These are phyloP conservation scores for Erpobdella octoculata DNA, from an alignment of 2,888 invertebrate genomes.

Conservation along the genomic window DNA sequence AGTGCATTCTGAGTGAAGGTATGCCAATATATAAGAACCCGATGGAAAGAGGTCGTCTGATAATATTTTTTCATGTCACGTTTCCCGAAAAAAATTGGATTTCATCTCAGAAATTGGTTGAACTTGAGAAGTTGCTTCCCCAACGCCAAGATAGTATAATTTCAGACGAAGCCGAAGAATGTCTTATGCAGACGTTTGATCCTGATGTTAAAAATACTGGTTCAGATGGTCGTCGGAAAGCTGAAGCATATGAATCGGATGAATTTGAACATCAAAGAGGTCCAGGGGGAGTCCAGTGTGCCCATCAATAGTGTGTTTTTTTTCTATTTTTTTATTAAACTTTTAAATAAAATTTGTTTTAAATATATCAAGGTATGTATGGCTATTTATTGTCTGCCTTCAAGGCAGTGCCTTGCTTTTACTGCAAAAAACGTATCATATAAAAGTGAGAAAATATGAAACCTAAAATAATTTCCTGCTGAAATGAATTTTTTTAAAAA, in stretches of 20 bases:
- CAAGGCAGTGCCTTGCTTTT: no score
- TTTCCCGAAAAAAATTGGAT: conserved; percentile 66
- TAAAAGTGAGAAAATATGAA: no score
- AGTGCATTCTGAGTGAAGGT: conserved; percentile 81
- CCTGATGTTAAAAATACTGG: conserved; percentile 58
- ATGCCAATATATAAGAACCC: conserved; percentile 94
- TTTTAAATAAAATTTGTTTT: no score
- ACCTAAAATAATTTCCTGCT: no score
- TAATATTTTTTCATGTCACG: conserved; percentile 82
- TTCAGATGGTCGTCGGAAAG: conserved; percentile 23
- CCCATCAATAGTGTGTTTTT: conserved; percentile 21
- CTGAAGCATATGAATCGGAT: conserved; percentile 40
- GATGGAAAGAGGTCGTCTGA: conserved; percentile 78
- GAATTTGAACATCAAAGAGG: conserved; percentile 40
- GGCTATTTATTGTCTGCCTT: no score
- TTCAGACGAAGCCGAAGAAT: conserved; percentile 69
- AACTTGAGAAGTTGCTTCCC: conserved; percentile 46
- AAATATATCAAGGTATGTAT: no score
- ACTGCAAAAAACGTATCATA: no score
- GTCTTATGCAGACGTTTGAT: conserved; percentile 66
- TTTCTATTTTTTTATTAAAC: no score
- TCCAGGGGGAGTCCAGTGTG: conserved; percentile 29
- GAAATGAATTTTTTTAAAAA: no score
- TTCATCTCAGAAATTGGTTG: conserved; percentile 59
- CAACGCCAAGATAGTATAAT: conserved; percentile 59